Conservation (phyloP, 2,113 vertebrate species). For the Monopterus albus region DNA sequence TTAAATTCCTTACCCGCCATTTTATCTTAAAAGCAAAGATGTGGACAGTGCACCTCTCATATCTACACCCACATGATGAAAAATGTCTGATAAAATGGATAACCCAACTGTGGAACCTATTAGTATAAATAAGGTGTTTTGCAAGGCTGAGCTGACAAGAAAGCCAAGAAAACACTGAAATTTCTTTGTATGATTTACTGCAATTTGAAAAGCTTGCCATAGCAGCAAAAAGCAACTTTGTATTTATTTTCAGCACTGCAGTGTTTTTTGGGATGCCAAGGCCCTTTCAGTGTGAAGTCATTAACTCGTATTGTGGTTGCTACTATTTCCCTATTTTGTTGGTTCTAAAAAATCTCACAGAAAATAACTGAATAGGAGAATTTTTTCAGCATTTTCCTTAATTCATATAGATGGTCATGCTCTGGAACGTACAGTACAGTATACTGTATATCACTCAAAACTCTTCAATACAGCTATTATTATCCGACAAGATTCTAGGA, state of each 20-base stretch:
- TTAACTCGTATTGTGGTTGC: slow-evolving; percentile 70
- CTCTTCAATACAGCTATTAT: slow-evolving; percentile 64
- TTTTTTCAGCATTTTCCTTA: slow-evolving; percentile 72
- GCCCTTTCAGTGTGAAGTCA: slow-evolving; percentile 61
- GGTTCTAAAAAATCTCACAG: slow-evolving; percentile 43
- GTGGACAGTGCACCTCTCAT: slow-evolving; percentile 58
- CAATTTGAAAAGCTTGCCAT: slow-evolving; percentile 56
- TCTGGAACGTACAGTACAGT: no score
- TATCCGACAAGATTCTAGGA: slow-evolving; percentile 56
- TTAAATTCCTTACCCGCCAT: slow-evolving; percentile 39
- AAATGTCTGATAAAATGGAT: slow-evolving; percentile 79
- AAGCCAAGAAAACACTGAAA: slow-evolving; percentile 55
- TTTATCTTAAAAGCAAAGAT: slow-evolving; percentile 75
- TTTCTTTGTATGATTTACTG: slow-evolving; percentile 40
- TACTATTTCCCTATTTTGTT: slow-evolving; percentile 64
- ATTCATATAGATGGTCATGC: slow-evolving; percentile 67
- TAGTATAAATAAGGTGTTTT: slow-evolving; percentile 71
- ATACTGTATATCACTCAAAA: slow-evolving; percentile 52
- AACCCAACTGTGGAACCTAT: slow-evolving; percentile 42
- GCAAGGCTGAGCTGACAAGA: slow-evolving; percentile 61
- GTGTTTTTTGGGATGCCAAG: slow-evolving; percentile 54
- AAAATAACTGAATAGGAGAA: slow-evolving; percentile 60
- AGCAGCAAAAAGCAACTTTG: slow-evolving; percentile 28
- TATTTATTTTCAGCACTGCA: slow-evolving; percentile 69
- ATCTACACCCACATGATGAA: slow-evolving; percentile 77